Percentiles rank a stretch among this genome's conserved stretches.
Conservation (phyloP, 1,140 invertebrate species). For the Drosophila ananassae region DNA sequence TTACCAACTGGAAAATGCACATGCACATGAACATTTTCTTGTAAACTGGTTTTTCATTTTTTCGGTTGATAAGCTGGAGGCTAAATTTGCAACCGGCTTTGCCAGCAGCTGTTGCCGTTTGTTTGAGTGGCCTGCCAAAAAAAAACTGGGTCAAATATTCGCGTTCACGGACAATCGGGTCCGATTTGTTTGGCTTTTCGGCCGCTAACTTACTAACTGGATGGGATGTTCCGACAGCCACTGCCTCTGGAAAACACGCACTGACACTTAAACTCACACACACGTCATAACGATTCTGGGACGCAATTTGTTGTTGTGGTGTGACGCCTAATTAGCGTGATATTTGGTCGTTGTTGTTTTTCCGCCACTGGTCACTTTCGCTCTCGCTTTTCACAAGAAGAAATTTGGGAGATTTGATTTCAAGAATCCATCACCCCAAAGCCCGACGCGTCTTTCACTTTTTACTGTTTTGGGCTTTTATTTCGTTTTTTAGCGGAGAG, state of each 20-base stretch:
- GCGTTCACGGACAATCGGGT: slow-evolving; percentile 46
- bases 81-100: slow-evolving; percentile 20
- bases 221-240: neutral
- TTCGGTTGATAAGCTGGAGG: slow-evolving; percentile 38
- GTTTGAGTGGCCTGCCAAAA: slow-evolving; percentile 39
- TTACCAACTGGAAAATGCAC: slow-evolving; percentile 31
- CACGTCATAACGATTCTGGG: slow-evolving; percentile 36
- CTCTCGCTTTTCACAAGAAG: slow-evolving; percentile 56
- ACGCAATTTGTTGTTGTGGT: slow-evolving; percentile 35
- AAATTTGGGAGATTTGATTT: slow-evolving; percentile 50
- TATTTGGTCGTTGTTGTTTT: slow-evolving; percentile 19
- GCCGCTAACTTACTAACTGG: slow-evolving; percentile 41
- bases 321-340: slow-evolving; percentile 63
- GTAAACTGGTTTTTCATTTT: slow-evolving; percentile 59
- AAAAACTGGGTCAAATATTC: slow-evolving; percentile 70
- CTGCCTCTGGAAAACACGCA: slow-evolving; percentile 10
- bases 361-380: slow-evolving; percentile 57
- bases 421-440: slow-evolving; percentile 66
- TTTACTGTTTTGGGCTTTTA: slow-evolving; percentile 25
- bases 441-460: slow-evolving; percentile 68
- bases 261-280: slow-evolving; percentile 16
- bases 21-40: slow-evolving; percentile 37
- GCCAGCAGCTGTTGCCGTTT: slow-evolving; percentile 41
- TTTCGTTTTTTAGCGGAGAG: slow-evolving; percentile 24
- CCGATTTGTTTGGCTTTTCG: slow-evolving; percentile 10